Evolutionary conservation across 2,113 vertebrate species (phyloP).

Genomic region (Copsychus sechellarum): DNA sequence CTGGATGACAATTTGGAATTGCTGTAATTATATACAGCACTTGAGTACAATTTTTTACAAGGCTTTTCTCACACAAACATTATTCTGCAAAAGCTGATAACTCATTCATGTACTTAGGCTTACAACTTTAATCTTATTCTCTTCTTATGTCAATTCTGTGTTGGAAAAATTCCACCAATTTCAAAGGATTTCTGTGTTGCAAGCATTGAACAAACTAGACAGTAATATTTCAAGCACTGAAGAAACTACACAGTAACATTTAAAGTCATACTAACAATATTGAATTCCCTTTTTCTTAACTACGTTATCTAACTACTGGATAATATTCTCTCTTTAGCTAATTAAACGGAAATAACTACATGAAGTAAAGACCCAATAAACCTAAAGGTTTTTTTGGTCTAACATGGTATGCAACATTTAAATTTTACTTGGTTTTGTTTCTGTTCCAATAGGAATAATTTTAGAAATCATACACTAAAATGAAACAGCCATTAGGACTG

Average conservation of each 20-base stretch:
- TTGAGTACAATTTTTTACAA: neutral
- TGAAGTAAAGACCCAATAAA: neutral
- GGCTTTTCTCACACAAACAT: slow-evolving; percentile 28
- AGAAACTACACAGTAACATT: neutral
- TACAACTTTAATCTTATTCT: slow-evolving; percentile 23
- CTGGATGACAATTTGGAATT: neutral
- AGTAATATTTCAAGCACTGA: neutral
- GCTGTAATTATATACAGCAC: neutral
- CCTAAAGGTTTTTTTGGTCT: neutral
- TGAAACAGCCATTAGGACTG: neutral
- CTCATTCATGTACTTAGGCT: slow-evolving; percentile 24
- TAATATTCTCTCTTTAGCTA: neutral
- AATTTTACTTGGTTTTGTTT: neutral
- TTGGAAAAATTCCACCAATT: slow-evolving; percentile 16
- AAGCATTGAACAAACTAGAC: neutral
- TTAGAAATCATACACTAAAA: neutral
- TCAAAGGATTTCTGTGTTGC: neutral
- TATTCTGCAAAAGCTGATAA: slow-evolving; percentile 38
- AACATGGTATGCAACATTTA: neutral
- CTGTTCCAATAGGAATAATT: neutral
- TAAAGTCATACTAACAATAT: neutral
- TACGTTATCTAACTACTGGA: neutral
- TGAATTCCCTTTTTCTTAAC: neutral
- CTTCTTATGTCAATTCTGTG: neutral
- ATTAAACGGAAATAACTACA: neutral